phyloP scores from a whole-genome alignment of 2,888 invertebrate genomes.

The Megaustenia siamemsis region DNA sequence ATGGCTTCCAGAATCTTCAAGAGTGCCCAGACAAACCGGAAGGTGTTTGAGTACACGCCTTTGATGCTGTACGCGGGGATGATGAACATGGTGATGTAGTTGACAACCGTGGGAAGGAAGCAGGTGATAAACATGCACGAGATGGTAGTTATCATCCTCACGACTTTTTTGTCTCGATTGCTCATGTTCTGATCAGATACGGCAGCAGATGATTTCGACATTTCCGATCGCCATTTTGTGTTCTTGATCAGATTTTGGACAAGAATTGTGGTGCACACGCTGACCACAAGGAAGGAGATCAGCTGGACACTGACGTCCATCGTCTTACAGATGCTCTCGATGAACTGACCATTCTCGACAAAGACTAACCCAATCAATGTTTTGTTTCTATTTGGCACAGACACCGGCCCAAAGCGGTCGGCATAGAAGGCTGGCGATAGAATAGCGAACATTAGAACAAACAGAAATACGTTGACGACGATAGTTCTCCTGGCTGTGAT shows the following conservation, averaged over 20 bases:
- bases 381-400: not conserved
- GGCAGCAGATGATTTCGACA: not conserved
- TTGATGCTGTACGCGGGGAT: not conserved
- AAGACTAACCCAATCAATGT: not conserved
- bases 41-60: slow-evolving; percentile 1
- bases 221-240: slow-evolving; percentile 1
- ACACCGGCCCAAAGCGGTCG: not conserved
- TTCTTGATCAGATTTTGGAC: not conserved
- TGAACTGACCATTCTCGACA: not conserved
- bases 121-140: slow-evolving; percentile 16
- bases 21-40: slow-evolving; percentile 2
- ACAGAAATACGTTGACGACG: not conserved
- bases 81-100: slow-evolving; percentile 6
- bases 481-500: slow-evolving; percentile 11
- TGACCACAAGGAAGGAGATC: not conserved
- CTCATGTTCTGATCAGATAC: not conserved
- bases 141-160: not conserved
- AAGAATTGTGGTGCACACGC: not conserved
- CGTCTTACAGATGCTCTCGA: not conserved
- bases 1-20: slow-evolving; percentile 7
- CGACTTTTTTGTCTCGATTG: slow-evolving; percentile 13
- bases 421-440: not conserved
- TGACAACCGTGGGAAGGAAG: not conserved
- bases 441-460: not conserved
- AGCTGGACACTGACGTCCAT: not conserved